These are phyloP conservation scores for Gambusia holbrooki DNA, from an alignment of 2,113 vertebrate genomes.

Conservation along the genomic window DNA sequence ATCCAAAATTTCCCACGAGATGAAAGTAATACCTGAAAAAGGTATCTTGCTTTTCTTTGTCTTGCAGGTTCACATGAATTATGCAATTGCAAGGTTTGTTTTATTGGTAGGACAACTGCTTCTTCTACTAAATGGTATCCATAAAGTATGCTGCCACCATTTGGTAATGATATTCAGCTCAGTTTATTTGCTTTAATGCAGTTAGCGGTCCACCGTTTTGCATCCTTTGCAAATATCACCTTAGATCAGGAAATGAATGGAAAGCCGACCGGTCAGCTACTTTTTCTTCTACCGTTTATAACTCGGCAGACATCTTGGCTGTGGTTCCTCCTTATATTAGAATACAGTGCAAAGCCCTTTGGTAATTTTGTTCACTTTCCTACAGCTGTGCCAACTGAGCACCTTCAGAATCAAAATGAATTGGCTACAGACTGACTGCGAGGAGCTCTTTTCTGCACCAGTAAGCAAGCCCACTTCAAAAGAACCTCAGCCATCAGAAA, in stretches of 20 bases:
- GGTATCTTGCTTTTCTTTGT: neutral
- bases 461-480: neutral
- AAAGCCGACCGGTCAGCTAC: conserved; percentile 21
- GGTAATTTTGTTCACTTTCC: conserved; percentile 24
- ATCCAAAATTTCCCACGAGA: neutral
- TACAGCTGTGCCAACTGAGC: conserved; percentile 40
- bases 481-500: conserved; percentile 22
- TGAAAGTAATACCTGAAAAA: neutral
- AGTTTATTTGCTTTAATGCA: neutral
- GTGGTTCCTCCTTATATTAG: conserved; percentile 15
- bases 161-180: neutral
- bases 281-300: conserved; percentile 31
- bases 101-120: neutral
- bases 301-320: conserved; percentile 10
- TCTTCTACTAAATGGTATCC: neutral
- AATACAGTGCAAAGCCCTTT: conserved; percentile 18
- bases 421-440: conserved; percentile 8
- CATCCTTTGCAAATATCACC: neutral
- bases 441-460: conserved; percentile 15
- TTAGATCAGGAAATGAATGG: conserved; percentile 4
- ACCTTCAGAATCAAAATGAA: conserved; percentile 38
- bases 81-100: neutral
- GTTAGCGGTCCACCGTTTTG: neutral
- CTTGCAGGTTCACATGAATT: neutral
- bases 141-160: neutral